These are phyloP conservation scores for Naja naja DNA, from an alignment of 2,113 vertebrate genomes.

Conservation along the genomic window DNA sequence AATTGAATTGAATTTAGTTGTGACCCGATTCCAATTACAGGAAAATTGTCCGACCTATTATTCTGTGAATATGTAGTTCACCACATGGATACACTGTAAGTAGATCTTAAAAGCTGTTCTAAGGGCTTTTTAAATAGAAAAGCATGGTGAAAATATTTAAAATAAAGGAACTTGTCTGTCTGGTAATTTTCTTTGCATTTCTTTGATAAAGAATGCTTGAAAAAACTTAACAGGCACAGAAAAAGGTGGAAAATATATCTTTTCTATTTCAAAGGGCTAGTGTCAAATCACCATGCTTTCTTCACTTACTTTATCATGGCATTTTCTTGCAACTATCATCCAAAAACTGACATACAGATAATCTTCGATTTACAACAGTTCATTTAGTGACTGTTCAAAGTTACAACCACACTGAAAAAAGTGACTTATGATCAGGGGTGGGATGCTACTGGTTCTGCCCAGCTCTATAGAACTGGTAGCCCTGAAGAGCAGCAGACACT, in stretches of 20 bases:
- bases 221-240: not conserved
- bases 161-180: not conserved
- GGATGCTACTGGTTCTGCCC: too few species aligned
- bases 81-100: not conserved
- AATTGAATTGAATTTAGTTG: not conserved
- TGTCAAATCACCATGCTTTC: too few species aligned
- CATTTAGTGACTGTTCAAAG: too few species aligned
- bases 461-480: too few species aligned
- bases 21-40: not conserved
- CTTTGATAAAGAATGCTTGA: not conserved
- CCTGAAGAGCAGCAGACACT: too few species aligned
- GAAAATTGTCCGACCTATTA: not conserved
- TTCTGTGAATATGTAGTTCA: not conserved
- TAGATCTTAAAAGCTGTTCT: not conserved
- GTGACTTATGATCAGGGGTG: too few species aligned
- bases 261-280: too few species aligned
- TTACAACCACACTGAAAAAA: too few species aligned
- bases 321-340: not conserved
- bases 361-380: too few species aligned
- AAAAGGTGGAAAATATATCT: not conserved
- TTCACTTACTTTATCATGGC: not conserved
- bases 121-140: not conserved
- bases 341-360: not conserved
- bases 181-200: not conserved
- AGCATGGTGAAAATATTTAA: not conserved